Conservation (phyloP, 2,113 vertebrate species). For the Calypte anna region DNA sequence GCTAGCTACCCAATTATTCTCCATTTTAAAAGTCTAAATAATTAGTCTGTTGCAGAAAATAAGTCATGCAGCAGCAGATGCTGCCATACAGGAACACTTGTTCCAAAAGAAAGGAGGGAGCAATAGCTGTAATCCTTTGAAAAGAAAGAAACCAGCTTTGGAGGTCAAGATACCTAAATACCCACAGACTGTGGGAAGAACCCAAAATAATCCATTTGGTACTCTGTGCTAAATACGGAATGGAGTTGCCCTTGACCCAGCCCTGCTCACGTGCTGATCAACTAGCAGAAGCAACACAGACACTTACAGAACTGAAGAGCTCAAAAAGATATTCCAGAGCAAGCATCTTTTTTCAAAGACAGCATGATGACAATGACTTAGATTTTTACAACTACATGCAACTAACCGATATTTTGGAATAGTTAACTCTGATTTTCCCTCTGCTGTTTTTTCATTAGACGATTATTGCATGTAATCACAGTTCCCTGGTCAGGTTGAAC, state of each 20-base stretch:
- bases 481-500: not conserved
- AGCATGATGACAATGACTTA: not conserved
- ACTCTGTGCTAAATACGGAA: not conserved
- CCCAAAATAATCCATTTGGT: constrained; percentile 4
- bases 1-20: not conserved
- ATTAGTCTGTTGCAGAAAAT: constrained; percentile 22
- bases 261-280: not conserved
- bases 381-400: not conserved
- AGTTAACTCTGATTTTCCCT: not conserved
- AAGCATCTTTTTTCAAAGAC: not conserved
- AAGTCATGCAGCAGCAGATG: not conserved
- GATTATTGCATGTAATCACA: not conserved
- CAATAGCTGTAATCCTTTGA: not conserved
- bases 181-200: not conserved
- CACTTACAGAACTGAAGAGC: not conserved
- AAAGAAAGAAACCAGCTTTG: not conserved
- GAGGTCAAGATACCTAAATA: not conserved
- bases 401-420: not conserved
- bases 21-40: not conserved
- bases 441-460: not conserved
- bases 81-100: not conserved
- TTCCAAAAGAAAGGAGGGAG: not conserved
- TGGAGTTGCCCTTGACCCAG: not conserved
- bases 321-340: not conserved
- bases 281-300: not conserved